Evolutionary conservation across 2,888 invertebrate species (phyloP), one percentile per base, ranked within the genome.

Genomic region (Cyclophora punctaria): DNA sequence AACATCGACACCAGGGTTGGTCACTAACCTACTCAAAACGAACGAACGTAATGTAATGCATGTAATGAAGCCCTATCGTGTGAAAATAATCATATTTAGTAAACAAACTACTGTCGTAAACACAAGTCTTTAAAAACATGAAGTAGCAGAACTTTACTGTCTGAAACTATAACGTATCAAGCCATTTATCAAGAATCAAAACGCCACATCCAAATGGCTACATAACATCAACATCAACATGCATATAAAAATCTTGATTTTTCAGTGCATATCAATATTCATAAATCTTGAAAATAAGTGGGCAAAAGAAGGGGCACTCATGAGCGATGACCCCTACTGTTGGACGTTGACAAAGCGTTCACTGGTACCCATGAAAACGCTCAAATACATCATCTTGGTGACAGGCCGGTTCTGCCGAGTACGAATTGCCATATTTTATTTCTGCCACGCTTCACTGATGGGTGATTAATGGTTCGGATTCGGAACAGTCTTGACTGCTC

Each of bases 351-450:
- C 86, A 87, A 86, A 87, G 84, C 83, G 82, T 75, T 69, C 66
- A 65, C 71, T 75, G 76, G 75, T 75, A 75, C 74, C 78, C 81
- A 80, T 84, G 86, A 85, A 87, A 87, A 85, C 86, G 86, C 73
- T 86, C 86, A 81, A 83, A 87, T 88, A 85, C 87, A 88, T 88
- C 87, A 87, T 87, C 75, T 68, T 59, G 63, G 65, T 83, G 86
- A 84, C 86, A 85, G 81, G 75, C 69, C 70, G 73, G 73, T 81
- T 80, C 82, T 78, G 78, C 69, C 74, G 75, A 79, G 73, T 80
- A 78, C 75, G 79, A 79, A 83, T 80, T 78, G 82, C 84, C 77
- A 84, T 85, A 86, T 86, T 86, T 86, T 86, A 86, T 84, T 86
- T 84, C 78, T 77, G 78, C 75, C 73, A 79, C 78, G 69, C 71